Evolutionary conservation across 2,797 vertebrate genomes (phyloP).

Genomic region (Rachycentron canadum): DNA sequence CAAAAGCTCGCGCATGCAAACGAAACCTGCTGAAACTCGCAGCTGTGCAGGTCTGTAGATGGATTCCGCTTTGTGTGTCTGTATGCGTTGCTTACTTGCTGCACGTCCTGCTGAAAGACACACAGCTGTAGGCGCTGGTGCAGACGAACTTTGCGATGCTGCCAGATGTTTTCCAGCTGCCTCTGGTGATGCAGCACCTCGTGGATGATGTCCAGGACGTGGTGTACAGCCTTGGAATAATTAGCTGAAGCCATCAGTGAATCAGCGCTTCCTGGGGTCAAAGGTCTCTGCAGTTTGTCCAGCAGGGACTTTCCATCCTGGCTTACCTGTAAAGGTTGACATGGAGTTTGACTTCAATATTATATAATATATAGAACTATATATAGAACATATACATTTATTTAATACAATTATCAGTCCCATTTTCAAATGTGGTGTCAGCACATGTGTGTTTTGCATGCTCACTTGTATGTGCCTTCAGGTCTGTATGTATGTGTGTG

Average conservation of each 20-base stretch:
- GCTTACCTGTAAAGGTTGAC: constrained; percentile 88
- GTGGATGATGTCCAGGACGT: constrained; percentile 96
- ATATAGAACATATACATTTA: too few species aligned
- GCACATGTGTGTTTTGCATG: constrained; percentile 26
- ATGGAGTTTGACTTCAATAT: constrained; percentile 4
- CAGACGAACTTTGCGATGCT: constrained; percentile 97
- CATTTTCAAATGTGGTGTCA: background rate
- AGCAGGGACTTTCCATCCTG: constrained; percentile 97
- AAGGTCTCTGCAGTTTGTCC: constrained; percentile 96
- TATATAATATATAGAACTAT: background rate
- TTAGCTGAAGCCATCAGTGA: constrained; percentile 95
- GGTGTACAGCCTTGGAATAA: constrained; percentile 98
- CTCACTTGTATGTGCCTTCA: background rate
- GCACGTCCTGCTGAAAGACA: constrained; percentile 98
- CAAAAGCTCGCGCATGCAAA: background rate
- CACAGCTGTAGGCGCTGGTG: constrained; percentile 97
- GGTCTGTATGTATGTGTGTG: background rate
- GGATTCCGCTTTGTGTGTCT: background rate
- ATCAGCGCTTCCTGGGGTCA: constrained; percentile 95
- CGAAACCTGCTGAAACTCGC: background rate
- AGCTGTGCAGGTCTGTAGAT: background rate
- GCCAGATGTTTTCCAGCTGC: constrained; percentile 98
- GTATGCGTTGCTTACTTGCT: constrained; percentile 87
- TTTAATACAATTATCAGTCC: background rate
- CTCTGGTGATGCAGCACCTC: constrained; percentile 98